These are phyloP conservation scores for Sebastes steindachneri DNA, from an alignment of 2,797 vertebrate species.

Conservation along the genomic window DNA sequence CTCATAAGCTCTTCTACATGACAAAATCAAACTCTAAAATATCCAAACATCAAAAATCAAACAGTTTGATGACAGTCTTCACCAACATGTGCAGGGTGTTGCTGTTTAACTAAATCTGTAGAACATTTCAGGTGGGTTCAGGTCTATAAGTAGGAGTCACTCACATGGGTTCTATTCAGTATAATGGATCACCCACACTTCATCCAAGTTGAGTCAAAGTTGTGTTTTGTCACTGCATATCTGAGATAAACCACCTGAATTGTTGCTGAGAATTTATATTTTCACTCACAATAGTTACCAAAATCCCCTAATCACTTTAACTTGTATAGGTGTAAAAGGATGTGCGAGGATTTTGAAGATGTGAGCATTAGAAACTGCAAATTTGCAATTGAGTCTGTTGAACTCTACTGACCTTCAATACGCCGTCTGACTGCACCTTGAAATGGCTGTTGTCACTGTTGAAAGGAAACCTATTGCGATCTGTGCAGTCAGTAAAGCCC, in stretches of 20 bases:
- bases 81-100: neutral
- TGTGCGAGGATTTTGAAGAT: neutral
- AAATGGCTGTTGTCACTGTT: constrained; percentile 57
- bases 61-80: too few relatives aligned
- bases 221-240: neutral
- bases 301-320: neutral
- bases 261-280: neutral
- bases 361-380: neutral
- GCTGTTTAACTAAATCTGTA: neutral
- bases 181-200: neutral
- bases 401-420: constrained; percentile 54
- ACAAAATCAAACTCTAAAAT: too few relatives aligned
- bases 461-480: constrained; percentile 38
- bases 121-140: neutral
- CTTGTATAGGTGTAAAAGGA: neutral
- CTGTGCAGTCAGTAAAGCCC: constrained; percentile 70
- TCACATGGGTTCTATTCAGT: neutral
- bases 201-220: neutral
- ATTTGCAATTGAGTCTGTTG: neutral
- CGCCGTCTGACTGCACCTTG: constrained; percentile 59
- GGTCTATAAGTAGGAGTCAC: neutral
- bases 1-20: too few relatives aligned
- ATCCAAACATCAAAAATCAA: too few relatives aligned
- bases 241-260: neutral
- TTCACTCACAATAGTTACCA: neutral